Evolutionary conservation across 2,113 vertebrate species (phyloP).

Genomic region (Sminthopsis crassicaudata): DNA sequence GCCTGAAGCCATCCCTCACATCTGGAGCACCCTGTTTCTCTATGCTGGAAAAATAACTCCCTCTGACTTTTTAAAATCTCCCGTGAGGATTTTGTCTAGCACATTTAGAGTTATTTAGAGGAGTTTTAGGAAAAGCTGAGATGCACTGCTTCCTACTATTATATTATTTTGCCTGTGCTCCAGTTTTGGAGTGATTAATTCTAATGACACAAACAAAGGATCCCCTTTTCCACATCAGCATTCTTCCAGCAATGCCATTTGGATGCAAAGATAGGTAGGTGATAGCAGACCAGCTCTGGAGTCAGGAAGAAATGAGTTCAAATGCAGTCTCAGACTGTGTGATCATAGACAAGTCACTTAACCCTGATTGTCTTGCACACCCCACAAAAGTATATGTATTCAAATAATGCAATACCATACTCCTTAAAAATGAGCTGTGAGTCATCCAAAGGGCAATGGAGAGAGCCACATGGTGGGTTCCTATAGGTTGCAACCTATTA

Average conservation of each 20-base stretch:
- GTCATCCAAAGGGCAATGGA: neutral
- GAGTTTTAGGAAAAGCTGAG: neutral
- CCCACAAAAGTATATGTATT: neutral
- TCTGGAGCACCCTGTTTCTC: neutral
- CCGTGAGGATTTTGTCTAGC: neutral
- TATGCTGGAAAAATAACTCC: neutral
- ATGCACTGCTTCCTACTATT: neutral
- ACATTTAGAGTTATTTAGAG: neutral
- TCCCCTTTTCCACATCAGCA: neutral
- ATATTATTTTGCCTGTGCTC: neutral
- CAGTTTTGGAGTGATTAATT: neutral
- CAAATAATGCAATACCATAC: neutral
- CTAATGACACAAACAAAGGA: neutral
- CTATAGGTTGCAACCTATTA: neutral
- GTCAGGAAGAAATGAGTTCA: too few species aligned
- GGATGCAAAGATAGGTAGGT: neutral
- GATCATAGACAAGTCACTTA: too few species aligned
- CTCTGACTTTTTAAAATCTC: neutral
- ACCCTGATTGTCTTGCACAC: too few species aligned
- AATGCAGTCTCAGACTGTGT: too few species aligned
- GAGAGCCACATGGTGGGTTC: neutral
- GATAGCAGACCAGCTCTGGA: too few species aligned
- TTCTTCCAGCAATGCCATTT: neutral
- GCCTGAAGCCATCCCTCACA: neutral
- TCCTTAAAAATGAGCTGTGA: neutral